Evolutionary conservation across 2,797 vertebrate species (phyloP).

Genomic region (Tragopan temminckii): DNA sequence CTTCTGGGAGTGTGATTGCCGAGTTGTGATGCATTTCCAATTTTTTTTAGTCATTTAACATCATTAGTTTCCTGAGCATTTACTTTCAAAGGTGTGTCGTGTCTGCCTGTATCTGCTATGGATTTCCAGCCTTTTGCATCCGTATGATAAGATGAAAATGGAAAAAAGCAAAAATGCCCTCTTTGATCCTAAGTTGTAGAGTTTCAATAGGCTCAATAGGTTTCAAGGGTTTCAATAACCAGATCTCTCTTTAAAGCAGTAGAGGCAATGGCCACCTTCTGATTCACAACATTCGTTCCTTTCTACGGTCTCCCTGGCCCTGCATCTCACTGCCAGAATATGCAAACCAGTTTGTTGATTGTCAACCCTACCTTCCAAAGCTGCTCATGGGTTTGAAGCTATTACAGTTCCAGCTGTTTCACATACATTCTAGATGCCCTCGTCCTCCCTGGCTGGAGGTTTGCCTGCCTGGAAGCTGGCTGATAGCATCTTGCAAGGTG

Average conservation of each 20-base stretch:
- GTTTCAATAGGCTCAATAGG: not conserved
- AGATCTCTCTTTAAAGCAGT: not conserved
- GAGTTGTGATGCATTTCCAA: not conserved
- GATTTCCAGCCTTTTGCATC: slow-evolving; percentile 12
- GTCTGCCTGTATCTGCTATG: not conserved
- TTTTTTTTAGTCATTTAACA: not conserved
- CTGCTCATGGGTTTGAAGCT: slow-evolving; percentile 3
- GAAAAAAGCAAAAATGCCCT: not conserved
- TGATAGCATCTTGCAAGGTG: not conserved
- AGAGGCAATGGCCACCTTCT: not conserved
- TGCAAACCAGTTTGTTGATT: not conserved
- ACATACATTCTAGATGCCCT: not conserved
- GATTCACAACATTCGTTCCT: not conserved
- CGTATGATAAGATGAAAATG: not conserved
- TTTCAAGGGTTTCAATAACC: no score
- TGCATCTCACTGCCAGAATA: not conserved
- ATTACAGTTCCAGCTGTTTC: not conserved
- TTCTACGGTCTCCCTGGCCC: not conserved
- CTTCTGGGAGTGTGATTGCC: not conserved
- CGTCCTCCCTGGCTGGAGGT: not conserved
- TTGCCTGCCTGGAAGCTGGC: not conserved
- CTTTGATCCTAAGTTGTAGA: not conserved
- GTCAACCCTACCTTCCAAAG: slow-evolving; percentile 32
- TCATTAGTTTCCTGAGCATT: not conserved
- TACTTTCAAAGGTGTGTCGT: not conserved